These are phyloP conservation scores for Anhinga anhinga DNA, from an alignment of 2,113 vertebrate genomes.

Conservation along the genomic window DNA sequence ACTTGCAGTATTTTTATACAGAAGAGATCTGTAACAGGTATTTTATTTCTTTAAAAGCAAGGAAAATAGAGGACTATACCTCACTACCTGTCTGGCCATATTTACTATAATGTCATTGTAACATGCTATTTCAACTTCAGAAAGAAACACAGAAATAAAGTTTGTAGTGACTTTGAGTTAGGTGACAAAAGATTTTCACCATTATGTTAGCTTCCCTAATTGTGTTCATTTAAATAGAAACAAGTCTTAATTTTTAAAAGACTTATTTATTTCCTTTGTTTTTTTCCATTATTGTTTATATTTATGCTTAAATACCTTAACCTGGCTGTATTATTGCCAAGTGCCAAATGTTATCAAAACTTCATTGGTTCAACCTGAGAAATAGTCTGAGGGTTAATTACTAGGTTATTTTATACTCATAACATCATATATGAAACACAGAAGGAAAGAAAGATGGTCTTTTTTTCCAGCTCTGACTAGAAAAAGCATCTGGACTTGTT, in stretches of 20 bases:
- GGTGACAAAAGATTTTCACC: constrained; percentile 46
- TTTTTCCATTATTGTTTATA: constrained; percentile 67
- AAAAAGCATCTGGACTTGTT: neutral
- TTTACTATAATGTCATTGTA: constrained; percentile 71
- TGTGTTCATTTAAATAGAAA: constrained; percentile 65
- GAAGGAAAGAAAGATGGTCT: neutral
- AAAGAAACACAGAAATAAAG: constrained; percentile 60
- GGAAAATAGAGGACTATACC: constrained; percentile 74
- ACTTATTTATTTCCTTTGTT: constrained; percentile 77
- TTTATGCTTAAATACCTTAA: constrained; percentile 74
- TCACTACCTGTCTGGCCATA: constrained; percentile 75
- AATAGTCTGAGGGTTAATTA: constrained; percentile 21
- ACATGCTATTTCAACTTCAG: constrained; percentile 63
- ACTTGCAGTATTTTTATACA: constrained; percentile 79
- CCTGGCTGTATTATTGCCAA: constrained; percentile 71
- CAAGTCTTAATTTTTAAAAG: constrained; percentile 68
- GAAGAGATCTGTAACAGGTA: constrained; percentile 75
- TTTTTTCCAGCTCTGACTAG: neutral
- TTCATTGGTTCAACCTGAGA: constrained; percentile 32
- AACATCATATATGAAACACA: neutral
- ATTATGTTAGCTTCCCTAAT: constrained; percentile 62
- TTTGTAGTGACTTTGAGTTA: constrained; percentile 68
- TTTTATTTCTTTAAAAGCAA: constrained; percentile 79
- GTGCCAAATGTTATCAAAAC: constrained; percentile 70
- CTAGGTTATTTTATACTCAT: neutral